Conservation (phyloP, 2,113 vertebrate genomes). For the Psittacula cyanocephala region DNA sequence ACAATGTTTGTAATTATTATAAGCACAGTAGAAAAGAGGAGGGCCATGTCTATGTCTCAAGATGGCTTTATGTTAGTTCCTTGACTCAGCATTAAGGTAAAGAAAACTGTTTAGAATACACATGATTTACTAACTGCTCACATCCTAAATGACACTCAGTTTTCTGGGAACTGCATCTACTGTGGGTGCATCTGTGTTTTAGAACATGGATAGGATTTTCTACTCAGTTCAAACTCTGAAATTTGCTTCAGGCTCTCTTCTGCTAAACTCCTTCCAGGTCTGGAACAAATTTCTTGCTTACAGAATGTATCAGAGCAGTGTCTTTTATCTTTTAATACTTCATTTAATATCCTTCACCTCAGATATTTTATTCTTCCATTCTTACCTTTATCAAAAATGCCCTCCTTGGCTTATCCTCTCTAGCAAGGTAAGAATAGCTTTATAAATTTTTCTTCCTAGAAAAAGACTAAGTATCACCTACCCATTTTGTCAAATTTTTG, state of each 20-base stretch:
- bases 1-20: not conserved
- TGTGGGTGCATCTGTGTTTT: not conserved
- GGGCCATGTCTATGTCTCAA: not conserved
- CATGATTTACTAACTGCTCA: not conserved
- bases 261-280: not conserved
- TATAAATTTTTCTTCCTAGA: not conserved
- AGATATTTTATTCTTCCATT: not conserved
- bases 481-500: not conserved
- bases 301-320: not conserved
- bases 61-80: not conserved
- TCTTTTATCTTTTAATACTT: not conserved
- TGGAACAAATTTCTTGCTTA: not conserved
- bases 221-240: not conserved
- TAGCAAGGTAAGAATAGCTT: not conserved
- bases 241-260: not conserved
- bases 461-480: not conserved
- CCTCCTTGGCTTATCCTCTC: not conserved
- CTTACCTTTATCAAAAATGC: not conserved
- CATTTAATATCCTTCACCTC: not conserved
- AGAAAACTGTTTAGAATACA: not conserved
- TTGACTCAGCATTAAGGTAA: not conserved
- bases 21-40: not conserved
- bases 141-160: not conserved
- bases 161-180: not conserved
- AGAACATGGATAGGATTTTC: not conserved